These are phyloP conservation scores for Diuraphis noxia DNA, from an alignment of 1,140 invertebrate genomes.

Conservation along the genomic window DNA sequence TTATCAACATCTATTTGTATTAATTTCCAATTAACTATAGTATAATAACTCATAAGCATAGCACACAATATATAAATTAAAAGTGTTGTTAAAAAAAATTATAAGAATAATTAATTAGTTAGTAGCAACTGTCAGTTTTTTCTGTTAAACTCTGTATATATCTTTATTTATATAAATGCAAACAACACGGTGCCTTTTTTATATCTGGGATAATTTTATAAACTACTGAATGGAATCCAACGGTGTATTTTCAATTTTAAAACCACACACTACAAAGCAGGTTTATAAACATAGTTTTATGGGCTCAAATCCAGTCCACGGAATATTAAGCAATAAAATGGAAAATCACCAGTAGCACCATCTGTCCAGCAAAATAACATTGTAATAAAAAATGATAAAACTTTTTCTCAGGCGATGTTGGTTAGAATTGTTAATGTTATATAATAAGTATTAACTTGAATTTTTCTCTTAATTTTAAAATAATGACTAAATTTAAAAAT, in stretches of 20 bases:
- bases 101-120: not conserved
- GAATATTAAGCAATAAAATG: not conserved
- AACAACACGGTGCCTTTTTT: not conserved
- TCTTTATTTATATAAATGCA: not conserved
- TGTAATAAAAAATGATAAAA: not conserved
- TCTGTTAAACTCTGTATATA: not conserved
- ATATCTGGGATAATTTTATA: not conserved
- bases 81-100: not conserved
- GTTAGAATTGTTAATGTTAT: not conserved
- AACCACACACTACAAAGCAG: not conserved
- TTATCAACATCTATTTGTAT: not conserved
- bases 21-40: not conserved
- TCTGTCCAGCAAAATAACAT: not conserved
- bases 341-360: not conserved
- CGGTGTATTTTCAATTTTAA: not conserved
- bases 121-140: not conserved
- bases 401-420: not conserved
- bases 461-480: not conserved
- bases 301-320: not conserved
- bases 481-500: not conserved
- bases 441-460: not conserved
- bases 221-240: not conserved
- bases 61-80: too few relatives aligned
- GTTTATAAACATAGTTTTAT: not conserved
- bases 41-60: not conserved